Conservation (phyloP, 2,113 vertebrate genomes). For the Argyrosomus japonicus region DNA sequence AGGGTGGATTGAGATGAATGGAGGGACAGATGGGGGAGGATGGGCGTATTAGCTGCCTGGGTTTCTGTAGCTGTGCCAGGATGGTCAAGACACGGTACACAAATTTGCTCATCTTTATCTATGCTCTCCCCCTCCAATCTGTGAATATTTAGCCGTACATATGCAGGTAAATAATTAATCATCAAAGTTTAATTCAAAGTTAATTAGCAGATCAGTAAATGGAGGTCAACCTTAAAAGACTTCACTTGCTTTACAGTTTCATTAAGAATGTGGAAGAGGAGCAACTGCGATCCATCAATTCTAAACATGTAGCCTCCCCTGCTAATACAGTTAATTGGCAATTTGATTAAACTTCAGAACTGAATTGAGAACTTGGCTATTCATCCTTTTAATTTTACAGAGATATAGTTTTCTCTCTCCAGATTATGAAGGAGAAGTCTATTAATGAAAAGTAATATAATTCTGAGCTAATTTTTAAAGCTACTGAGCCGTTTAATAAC, state of each 20-base stretch:
- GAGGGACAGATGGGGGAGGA: constrained; percentile 42
- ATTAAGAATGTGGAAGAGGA: constrained; percentile 64
- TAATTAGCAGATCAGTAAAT: constrained; percentile 77
- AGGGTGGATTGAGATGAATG: constrained; percentile 41
- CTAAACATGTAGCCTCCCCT: constrained; percentile 70
- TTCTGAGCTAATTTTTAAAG: constrained; percentile 74
- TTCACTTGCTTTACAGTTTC: constrained; percentile 57
- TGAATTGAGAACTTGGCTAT: constrained; percentile 74
- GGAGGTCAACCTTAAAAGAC: constrained; percentile 71
- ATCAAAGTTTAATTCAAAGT: constrained; percentile 69
- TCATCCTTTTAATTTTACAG: constrained; percentile 73
- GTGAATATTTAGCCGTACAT: constrained; percentile 36
- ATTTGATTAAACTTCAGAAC: constrained; percentile 77
- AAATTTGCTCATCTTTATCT: constrained; percentile 58
- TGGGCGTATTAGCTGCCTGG: constrained; percentile 8
- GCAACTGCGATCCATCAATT: constrained; percentile 74
- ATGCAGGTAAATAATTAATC: constrained; percentile 70
- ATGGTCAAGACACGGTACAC: constrained; percentile 34
- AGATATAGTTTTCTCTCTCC: constrained; percentile 64
- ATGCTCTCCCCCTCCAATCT: constrained; percentile 23
- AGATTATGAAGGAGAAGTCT: constrained; percentile 61
- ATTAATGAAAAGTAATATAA: constrained; percentile 77
- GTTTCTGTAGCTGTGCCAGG: constrained; percentile 7
- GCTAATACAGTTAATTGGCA: constrained; percentile 81
- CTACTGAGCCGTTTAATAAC: constrained; percentile 71